These are phyloP conservation scores for Sander lucioperca DNA, from an alignment of 2,113 vertebrate species.

Conservation along the genomic window DNA sequence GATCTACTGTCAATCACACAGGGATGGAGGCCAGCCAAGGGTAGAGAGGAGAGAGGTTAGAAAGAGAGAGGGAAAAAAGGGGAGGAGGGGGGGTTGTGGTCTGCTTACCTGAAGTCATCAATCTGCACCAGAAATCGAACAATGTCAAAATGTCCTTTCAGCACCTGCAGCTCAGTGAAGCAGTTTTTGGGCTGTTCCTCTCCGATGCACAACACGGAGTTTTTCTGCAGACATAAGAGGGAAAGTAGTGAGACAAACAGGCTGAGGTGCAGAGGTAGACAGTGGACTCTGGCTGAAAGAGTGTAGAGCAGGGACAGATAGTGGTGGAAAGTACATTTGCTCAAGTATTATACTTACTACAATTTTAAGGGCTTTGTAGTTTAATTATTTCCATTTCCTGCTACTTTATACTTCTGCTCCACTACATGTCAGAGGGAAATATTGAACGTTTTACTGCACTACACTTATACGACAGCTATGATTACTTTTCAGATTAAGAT, in stretches of 20 bases:
- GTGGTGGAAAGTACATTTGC: background rate
- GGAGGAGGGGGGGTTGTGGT: slow-evolving; percentile 28
- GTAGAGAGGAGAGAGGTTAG: slow-evolving; percentile 70
- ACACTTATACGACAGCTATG: background rate
- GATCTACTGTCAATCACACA: slow-evolving; percentile 82
- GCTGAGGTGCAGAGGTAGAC: background rate
- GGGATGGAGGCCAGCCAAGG: slow-evolving; percentile 71
- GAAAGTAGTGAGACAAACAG: slow-evolving; percentile 55
- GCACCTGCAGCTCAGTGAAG: slow-evolving; percentile 95
- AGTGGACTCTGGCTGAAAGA: background rate
- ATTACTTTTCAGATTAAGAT: background rate
- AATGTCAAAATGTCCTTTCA: slow-evolving; percentile 97
- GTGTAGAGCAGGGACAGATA: background rate
- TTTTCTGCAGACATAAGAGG: slow-evolving; percentile 86
- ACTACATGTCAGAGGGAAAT: background rate
- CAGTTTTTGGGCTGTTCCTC: slow-evolving; percentile 96
- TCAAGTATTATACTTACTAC: background rate
- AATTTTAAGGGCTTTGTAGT: background rate
- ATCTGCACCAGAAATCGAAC: slow-evolving; percentile 96
- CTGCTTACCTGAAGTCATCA: slow-evolving; percentile 93
- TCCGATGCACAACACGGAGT: slow-evolving; percentile 90
- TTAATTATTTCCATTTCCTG: background rate
- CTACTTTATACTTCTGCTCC: background rate
- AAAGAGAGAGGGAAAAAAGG: slow-evolving; percentile 3
- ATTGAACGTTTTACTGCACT: background rate